A percentile compares a stretch with the other conserved stretches of the same genome.
Evolutionary conservation across 2,113 vertebrate genomes (phyloP).

Genomic region (Propithecus coquereli): DNA sequence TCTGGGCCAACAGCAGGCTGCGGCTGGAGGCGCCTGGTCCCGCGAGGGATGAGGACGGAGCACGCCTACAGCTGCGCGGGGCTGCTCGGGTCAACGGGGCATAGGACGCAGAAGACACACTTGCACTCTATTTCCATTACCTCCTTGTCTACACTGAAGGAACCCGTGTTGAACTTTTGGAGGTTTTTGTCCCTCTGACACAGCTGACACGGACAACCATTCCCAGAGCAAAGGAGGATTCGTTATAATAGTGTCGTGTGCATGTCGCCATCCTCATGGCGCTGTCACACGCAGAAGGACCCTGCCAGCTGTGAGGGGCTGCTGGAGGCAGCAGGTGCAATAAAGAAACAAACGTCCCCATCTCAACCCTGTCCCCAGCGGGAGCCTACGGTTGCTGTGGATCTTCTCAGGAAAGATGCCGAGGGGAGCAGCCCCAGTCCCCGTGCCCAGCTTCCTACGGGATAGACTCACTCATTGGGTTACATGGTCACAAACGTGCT

Average conservation of each 20-base stretch:
- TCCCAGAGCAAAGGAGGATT: not conserved
- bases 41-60: not conserved
- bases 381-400: not conserved
- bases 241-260: rapidly evolving
- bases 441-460: not conserved
- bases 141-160: not conserved
- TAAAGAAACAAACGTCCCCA: not conserved
- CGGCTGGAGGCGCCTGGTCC: not conserved
- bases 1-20: not conserved
- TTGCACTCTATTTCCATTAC: not conserved
- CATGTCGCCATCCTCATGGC: rapidly evolving
- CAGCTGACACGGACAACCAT: not conserved
- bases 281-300: rapidly evolving
- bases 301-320: not conserved
- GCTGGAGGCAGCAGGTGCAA: rapidly evolving
- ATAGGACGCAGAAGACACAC: not conserved
- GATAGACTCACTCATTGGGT: no score
- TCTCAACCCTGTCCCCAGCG: not conserved
- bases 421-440: rapidly evolving
- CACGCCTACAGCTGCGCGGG: rapidly evolving
- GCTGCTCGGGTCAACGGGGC: rapidly evolving
- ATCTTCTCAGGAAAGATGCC: not conserved
- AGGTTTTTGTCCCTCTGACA: not conserved
- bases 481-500: not conserved
- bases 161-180: not conserved